Evolutionary conservation across 2,888 invertebrate species (phyloP).

Genomic region (Chironomus riparius): DNA sequence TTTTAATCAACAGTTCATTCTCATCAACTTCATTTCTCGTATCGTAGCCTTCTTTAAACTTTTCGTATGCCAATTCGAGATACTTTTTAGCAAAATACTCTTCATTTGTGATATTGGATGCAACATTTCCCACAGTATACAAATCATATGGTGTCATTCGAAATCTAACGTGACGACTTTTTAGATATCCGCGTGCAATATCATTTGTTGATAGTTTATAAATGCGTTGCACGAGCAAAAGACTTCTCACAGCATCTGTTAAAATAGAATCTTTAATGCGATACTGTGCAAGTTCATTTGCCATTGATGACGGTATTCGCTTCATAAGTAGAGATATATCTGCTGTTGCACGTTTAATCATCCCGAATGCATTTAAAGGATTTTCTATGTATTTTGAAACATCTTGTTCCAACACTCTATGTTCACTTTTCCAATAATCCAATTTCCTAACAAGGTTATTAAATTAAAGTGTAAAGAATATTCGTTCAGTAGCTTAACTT

Average conservation of each 20-base stretch:
- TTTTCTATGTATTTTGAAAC: not conserved
- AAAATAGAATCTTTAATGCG: not conserved
- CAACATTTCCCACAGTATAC: not conserved
- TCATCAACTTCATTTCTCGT: not conserved
- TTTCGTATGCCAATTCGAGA: not conserved
- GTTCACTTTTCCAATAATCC: not conserved
- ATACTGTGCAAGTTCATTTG: not conserved
- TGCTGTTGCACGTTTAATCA: constrained; percentile 8
- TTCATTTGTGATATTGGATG: not conserved
- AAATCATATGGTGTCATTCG: not conserved
- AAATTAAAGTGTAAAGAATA: not conserved
- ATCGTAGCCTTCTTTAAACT: not conserved
- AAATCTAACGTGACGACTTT: not conserved
- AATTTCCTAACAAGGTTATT: not conserved
- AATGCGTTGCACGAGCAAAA: not conserved
- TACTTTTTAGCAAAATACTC: not conserved
- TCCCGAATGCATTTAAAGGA: not conserved
- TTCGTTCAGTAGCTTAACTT: not conserved
- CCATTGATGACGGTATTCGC: not conserved
- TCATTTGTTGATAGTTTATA: not conserved
- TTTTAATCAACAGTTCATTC: not conserved
- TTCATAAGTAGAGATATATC: not conserved
- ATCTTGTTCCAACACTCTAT: not conserved
- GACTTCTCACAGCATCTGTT: not conserved
- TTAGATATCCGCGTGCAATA: not conserved